These are phyloP conservation scores for Todiramphus chloris DNA, from an alignment of 2,113 vertebrate genomes.

Conservation along the genomic window DNA sequence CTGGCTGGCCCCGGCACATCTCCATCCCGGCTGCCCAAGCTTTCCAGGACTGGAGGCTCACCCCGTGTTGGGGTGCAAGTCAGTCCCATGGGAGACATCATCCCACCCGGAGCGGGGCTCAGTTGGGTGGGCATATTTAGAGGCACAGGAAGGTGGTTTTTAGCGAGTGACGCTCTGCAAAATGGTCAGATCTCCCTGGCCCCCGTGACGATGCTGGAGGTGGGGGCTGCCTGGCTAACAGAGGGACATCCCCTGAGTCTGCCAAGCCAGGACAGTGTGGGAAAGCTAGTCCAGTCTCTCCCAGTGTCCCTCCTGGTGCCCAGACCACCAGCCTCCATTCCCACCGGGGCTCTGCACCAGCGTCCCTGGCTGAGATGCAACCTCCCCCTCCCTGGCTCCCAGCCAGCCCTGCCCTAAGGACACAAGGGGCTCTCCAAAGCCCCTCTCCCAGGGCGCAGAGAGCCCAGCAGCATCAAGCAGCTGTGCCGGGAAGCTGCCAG, in stretches of 20 bases:
- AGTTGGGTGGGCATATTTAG: not conserved
- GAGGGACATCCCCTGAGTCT: no score
- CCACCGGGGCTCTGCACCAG: not conserved
- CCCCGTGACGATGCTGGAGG: not conserved
- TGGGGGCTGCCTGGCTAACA: not conserved
- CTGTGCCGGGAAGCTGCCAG: not conserved
- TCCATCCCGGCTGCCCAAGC: not conserved
- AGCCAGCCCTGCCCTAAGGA: not conserved
- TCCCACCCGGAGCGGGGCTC: not conserved
- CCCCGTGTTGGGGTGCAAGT: not conserved
- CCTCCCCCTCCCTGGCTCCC: not conserved
- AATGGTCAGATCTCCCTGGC: not conserved
- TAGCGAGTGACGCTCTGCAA: not conserved
- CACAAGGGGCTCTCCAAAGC: not conserved
- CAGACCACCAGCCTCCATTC: not conserved
- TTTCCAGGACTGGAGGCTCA: not conserved
- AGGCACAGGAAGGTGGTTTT: accelerated
- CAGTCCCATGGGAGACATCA: not conserved
- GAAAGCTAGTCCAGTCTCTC: not conserved
- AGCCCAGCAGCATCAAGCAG: not conserved
- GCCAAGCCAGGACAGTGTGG: not conserved
- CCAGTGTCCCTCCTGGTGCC: accelerated
- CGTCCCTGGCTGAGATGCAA: not conserved
- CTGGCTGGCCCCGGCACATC: not conserved
- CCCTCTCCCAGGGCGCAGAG: accelerated